A percentile compares a stretch with the other conserved stretches of the same genome.
Evolutionary conservation across 2,113 vertebrate genomes (phyloP).

Genomic region (Typhlomys cinereus): DNA sequence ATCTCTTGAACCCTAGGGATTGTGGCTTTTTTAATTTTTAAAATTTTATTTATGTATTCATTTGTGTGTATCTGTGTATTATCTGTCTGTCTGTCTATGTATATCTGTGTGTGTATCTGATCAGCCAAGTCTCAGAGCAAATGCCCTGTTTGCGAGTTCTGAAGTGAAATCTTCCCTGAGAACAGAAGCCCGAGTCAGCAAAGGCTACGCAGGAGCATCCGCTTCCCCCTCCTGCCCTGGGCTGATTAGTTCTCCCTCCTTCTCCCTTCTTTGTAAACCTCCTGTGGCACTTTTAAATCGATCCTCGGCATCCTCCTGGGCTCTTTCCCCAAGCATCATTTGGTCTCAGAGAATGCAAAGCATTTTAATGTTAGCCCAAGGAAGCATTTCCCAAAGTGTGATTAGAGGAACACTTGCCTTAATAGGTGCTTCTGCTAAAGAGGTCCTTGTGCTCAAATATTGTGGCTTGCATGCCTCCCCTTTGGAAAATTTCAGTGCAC

Average conservation of each 20-base stretch:
- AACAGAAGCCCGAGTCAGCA: not conserved
- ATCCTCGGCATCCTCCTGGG: not conserved
- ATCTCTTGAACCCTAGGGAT: not conserved
- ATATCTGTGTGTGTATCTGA: no score
- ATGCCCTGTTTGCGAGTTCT: not conserved
- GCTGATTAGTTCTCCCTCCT: not conserved
- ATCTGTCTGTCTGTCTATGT: no score
- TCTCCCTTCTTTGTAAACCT: not conserved
- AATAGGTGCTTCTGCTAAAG: constrained; percentile 23
- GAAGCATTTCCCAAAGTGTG: constrained; percentile 23
- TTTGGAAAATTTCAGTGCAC: not conserved
- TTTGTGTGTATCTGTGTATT: no score
- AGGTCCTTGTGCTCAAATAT: constrained; percentile 18
- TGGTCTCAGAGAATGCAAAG: constrained; percentile 1
- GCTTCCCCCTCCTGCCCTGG: not conserved
- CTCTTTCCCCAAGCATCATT: not conserved
- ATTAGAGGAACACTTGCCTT: constrained; percentile 12
- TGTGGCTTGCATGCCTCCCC: not conserved
- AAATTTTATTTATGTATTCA: no score
- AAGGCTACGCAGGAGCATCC: not conserved
- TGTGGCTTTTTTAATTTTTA: no score
- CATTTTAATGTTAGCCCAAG: constrained; percentile 29
- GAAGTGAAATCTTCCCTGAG: not conserved
- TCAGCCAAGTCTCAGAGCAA: not conserved
- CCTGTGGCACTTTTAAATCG: constrained; percentile 4